A percentile compares a stretch with the other conserved stretches of the same genome.
These are phyloP conservation scores for Amphipyra tragopoginis DNA, from an alignment of 2,888 invertebrate genomes.

Conservation along the genomic window DNA sequence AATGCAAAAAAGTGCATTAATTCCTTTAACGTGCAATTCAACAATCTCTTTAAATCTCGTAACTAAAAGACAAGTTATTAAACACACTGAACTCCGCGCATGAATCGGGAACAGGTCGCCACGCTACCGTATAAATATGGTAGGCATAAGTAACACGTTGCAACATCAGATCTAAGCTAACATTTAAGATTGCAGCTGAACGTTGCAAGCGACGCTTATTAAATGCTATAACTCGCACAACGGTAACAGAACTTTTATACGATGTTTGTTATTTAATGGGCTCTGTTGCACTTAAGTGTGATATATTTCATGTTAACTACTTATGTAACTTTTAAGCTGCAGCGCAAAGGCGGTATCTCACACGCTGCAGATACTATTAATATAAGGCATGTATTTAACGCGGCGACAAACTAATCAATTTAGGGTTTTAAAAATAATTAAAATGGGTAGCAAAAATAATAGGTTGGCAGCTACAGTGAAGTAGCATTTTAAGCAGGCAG, in stretches of 20 bases:
- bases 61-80: constrained; percentile 25
- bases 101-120: constrained; percentile 20
- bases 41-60: neutral
- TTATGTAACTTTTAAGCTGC: constrained; percentile 10
- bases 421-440: too few species aligned
- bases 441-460: too few species aligned
- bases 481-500: too few species aligned
- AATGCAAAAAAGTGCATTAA: too few species aligned
- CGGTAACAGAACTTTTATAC: constrained; percentile 17
- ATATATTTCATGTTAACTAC: neutral
- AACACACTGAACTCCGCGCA: constrained; percentile 1
- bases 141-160: constrained; percentile 11
- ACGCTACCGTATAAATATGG: constrained; percentile 17
- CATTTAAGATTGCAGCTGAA: constrained; percentile 32
- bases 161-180: constrained; percentile 28
- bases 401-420: too few species aligned
- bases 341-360: too few species aligned
- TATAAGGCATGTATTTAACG: too few species aligned
- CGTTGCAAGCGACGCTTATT: constrained; percentile 32
- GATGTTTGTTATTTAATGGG: constrained; percentile 14
- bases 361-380: too few species aligned
- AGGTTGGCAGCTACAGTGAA: too few species aligned
- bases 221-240: constrained; percentile 6
- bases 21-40: neutral
- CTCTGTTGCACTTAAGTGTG: neutral